A percentile compares a stretch with the other conserved stretches of the same genome.
Conservation (phyloP, 2,113 vertebrate species). For the Salvelinus namaycush region DNA sequence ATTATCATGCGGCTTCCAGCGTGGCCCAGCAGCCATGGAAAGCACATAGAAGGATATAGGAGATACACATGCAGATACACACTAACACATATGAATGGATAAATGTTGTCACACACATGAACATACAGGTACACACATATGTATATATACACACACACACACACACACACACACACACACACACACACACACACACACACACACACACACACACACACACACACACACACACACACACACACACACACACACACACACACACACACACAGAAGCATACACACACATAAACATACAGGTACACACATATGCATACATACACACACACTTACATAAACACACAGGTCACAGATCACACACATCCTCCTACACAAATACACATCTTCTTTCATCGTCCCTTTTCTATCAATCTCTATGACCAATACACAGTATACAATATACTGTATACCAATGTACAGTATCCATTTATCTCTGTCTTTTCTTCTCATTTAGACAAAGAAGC, state of each 20-base stretch:
- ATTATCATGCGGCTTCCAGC: slow-evolving; percentile 71
- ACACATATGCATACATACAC: neutral
- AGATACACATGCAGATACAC: slow-evolving; percentile 3
- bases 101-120: neutral
- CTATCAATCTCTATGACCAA: too few species aligned
- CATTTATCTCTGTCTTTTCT: too few species aligned
- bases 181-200: neutral
- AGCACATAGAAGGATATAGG: neutral
- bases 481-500: too few species aligned
- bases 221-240: neutral
- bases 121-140: neutral
- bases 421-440: too few species aligned
- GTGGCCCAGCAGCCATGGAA: slow-evolving; percentile 60
- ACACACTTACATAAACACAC: slow-evolving; percentile 5
- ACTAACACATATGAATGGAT: neutral
- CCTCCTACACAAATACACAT: too few species aligned
- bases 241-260: neutral
- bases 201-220: neutral
- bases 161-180: neutral
- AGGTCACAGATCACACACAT: too few species aligned
- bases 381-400: too few species aligned
- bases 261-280: neutral
- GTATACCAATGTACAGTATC: too few species aligned
- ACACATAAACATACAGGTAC: slow-evolving; percentile 6
- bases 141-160: neutral